Evolutionary conservation across 35 echinoderm and acorn worm genomes (phyloP), one percentile per base, ranked within the genome.

Genomic region (Lytechinus pictus): DNA sequence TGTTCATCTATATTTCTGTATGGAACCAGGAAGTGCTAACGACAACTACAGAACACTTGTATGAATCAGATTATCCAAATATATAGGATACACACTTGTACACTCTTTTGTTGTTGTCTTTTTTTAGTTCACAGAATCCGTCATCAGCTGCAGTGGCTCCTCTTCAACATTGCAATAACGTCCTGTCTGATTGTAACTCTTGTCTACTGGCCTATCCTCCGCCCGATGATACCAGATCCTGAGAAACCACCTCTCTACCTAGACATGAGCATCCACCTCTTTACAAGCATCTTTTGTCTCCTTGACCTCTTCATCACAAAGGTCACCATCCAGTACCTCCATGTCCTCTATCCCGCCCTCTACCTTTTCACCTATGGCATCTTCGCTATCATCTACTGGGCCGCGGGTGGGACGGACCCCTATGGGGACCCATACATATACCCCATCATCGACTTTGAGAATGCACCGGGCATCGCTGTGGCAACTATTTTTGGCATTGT

Each of bases 351-450:
- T 91, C 94, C 96, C 16, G n/a, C 95, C 52, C 61, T 94, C 10
- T 92, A 95, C 9, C 88, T 89, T 14, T 6, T 92, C 13, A 52
- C 27, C 12, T 97, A 95, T 89, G 11, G 92, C 9, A 16, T 95
- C 52, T 95, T 97, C 89, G 91, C 96, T 11, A 16, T 97, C n/a
- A 87, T 97, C 66, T 97, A 86, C 86, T 97, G 96, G 96, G 94
- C 94, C 1, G 94, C 94, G 1, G 94, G 89, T n/a, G 94, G 89
- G 53, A 93, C 92, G 53, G 92, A 93, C n/a, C 92, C 92, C 4
- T 55, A 12, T 54, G 92, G 92, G 27, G 19, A 93, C 21, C 92
- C 14, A 3, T 93, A 93, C 92, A 96, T 96, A 27, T 96, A 96
- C 66, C 88, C 94, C 1, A 90, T 96, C 56, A 94, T 96, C 21